phyloP scores from a whole-genome alignment of 2,888 invertebrate species.

The Ectemnius continuus region DNA sequence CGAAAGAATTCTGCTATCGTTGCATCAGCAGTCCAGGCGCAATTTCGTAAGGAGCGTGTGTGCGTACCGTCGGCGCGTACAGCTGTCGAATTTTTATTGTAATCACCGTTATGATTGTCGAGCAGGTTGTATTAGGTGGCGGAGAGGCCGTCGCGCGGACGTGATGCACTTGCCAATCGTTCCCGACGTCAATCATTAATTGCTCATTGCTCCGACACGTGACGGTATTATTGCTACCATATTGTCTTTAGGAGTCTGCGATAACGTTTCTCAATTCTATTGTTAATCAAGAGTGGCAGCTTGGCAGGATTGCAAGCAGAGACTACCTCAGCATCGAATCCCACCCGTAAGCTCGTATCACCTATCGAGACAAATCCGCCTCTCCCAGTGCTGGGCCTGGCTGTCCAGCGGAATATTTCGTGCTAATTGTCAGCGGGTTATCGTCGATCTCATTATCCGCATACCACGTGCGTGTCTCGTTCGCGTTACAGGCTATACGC shows the following conservation, averaged over 20 bases:
- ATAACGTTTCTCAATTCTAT: neutral
- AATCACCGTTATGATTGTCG: slow-evolving; percentile 4
- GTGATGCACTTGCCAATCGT: neutral
- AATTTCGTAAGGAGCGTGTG: neutral
- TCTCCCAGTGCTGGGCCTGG: neutral
- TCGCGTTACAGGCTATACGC: slow-evolving; percentile 43
- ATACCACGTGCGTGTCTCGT: slow-evolving; percentile 69
- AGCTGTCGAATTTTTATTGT: slow-evolving; percentile 1
- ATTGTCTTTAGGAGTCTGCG: neutral
- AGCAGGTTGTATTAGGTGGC: neutral
- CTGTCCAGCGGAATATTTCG: slow-evolving; percentile 9
- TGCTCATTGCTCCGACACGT: neutral
- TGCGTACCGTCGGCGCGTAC: neutral
- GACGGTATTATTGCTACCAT: neutral
- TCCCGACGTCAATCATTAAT: neutral
- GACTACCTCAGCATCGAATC: neutral
- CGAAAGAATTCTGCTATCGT: neutral
- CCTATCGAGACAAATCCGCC: neutral
- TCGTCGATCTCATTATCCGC: slow-evolving; percentile 72
- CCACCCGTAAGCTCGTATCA: neutral
- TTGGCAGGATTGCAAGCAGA: neutral
- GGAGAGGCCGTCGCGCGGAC: neutral
- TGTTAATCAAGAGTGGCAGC: neutral
- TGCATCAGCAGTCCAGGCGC: neutral
- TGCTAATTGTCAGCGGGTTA: slow-evolving; percentile 60